Evolutionary conservation across 2,797 vertebrate species (phyloP), one percentile per base, ranked within the genome.

Genomic region (Lagodon rhomboides): DNA sequence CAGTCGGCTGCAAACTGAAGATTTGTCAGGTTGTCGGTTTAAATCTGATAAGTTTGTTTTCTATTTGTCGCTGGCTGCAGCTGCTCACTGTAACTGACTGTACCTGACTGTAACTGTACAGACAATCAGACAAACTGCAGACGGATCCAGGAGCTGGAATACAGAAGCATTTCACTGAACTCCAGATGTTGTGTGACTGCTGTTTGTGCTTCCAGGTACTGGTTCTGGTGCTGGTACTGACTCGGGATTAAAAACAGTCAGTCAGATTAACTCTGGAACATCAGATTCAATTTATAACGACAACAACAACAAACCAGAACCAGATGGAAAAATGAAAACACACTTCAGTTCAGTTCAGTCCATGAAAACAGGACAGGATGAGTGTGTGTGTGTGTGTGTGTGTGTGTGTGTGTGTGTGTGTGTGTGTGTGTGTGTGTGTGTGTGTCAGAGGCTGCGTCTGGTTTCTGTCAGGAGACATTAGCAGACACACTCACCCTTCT

Each of bases 391-490:
- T 34, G 27, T 41, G 61, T 55, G 53, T 16, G 53, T 55, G 53
- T 9, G 53, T 54, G 53, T 25, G 53, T 55, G 53, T 55, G 54
- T 56, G 56, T 59, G 27, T 59, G 60, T 12, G 51, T 22, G 51
- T 22, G 49, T 41, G 62, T 27, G 54, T 27, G 25, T 22, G 38
- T 41, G 62, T 25, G 54, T 27, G 23, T 16, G 54, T 56, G 23
- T 25, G 27, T 4, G 27, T 23, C 27, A 18, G 58, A 25, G 22
- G 5, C 5, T 59, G 60, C 15, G 64, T 82, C 68, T 85, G 83
- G 46, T 56, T 68, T 84, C 62, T 79, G 79, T 75, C 81, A 72
- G 16, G 49, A 46, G 20, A 77, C 38, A 18, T 66, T 38, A 72
- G 66, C 55, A 44, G 69, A 68, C 59, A 75, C 74, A 65, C 46